Evolutionary conservation across 2,797 vertebrate genomes (phyloP).

Genomic region (Poecilia wingei): DNA sequence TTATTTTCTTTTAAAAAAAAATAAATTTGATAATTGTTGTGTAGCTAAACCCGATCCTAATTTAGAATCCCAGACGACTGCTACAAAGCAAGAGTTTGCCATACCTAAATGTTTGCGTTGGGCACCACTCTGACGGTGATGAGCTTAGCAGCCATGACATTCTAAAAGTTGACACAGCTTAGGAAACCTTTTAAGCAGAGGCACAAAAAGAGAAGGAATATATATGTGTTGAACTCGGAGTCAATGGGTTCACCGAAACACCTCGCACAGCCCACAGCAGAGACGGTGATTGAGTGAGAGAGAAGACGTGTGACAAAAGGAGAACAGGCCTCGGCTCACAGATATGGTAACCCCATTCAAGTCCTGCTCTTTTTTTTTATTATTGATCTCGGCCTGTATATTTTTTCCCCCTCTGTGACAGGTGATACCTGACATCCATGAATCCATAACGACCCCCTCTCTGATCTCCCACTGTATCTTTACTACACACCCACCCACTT

Average conservation of each 20-base stretch:
- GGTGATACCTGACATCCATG: slow-evolving; percentile 62
- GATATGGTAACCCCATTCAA: slow-evolving; percentile 62
- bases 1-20: neutral
- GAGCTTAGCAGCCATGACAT: neutral
- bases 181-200: neutral
- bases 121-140: neutral
- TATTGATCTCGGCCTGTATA: slow-evolving; percentile 55
- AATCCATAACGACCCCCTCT: slow-evolving; percentile 58
- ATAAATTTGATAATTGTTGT: neutral
- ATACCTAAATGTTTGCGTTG: neutral
- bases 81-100: neutral
- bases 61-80: neutral
- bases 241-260: slow-evolving; percentile 25
- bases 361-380: slow-evolving; percentile 53
- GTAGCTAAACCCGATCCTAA: neutral
- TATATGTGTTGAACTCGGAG: slow-evolving; percentile 11
- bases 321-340: slow-evolving; percentile 32
- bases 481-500: slow-evolving; percentile 63
- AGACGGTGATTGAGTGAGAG: slow-evolving; percentile 34
- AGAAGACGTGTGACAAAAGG: slow-evolving; percentile 40
- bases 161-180: neutral
- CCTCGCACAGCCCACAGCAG: slow-evolving; percentile 31
- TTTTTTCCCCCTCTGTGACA: slow-evolving; percentile 58
- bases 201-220: slow-evolving; percentile 8
- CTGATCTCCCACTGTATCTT: slow-evolving; percentile 54